Evolutionary conservation across 2,888 invertebrate genomes (phyloP).

Genomic region (Spodoptera picta): DNA sequence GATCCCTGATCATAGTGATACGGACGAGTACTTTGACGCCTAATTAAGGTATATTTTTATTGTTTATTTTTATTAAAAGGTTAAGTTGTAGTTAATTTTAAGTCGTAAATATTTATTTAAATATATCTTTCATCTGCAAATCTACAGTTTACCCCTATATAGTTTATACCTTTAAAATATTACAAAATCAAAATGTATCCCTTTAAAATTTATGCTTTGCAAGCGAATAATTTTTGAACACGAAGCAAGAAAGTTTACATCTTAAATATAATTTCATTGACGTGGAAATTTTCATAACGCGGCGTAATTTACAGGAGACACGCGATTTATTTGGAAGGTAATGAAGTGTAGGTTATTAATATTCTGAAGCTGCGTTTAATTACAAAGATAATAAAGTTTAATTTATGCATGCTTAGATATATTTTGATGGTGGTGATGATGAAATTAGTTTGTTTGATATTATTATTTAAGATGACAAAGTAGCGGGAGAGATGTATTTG

Average conservation of each 20-base stretch:
- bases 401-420: constrained; percentile 9
- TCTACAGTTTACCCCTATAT: too few species aligned
- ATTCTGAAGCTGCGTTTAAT: constrained; percentile 9
- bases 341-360: constrained; percentile 25
- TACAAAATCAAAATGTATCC: constrained; percentile 1
- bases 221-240: constrained; percentile 24
- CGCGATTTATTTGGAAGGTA: constrained; percentile 38
- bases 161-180: neutral
- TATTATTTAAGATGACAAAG: too few species aligned
- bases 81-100: too few species aligned
- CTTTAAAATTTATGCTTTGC: constrained; percentile 22
- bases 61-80: too few species aligned
- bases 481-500: too few species aligned
- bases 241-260: constrained; percentile 40
- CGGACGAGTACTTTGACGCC: too few species aligned
- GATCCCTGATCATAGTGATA: too few species aligned
- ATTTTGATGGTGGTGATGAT: too few species aligned
- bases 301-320: constrained; percentile 29
- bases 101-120: too few species aligned
- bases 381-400: constrained; percentile 6
- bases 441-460: too few species aligned
- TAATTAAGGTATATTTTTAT: too few species aligned
- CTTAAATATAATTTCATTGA: constrained; percentile 51
- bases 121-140: too few species aligned
- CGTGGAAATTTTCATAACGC: constrained; percentile 43